Evolutionary conservation across 1,140 invertebrate genomes (phyloP), one percentile per base, ranked within the genome.

Genomic region (Catajapyx aquilonaris): DNA sequence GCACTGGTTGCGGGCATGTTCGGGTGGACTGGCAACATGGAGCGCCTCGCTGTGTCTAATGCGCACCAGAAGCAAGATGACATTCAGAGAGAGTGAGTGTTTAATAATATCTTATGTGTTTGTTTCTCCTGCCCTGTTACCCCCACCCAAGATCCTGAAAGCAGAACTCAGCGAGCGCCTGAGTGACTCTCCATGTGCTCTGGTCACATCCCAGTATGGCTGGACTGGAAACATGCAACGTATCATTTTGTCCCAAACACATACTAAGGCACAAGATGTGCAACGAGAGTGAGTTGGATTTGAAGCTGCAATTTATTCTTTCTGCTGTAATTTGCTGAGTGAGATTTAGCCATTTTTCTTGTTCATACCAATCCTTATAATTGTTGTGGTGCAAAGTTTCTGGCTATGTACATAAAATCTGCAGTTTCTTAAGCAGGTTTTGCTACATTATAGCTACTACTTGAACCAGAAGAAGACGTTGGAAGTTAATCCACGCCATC

Each of bases 21-120:
- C 56, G 90, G 90, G 37, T 93, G 88, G 90, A 95, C 91, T 46
- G 94, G 91, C 40, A 98, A 98, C 55, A 98, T 98, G 94, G 94
- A 98, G 59, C 69, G 93, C 37, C 68, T 98, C 34, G 90, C 90
- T 37, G 66, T 86, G 43, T 88, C 87, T 9, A 95, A 98, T 57
- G 90, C 94, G 15, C 94, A 97, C 60, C 87, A 93, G 50, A 97
- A 96, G 59, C 60, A 81, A 2, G 78, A 94, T 51, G 93, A 97
- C 66, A 72, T 85, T 9, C 81, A 87, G 46, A 74, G 81, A 52
- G 70, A 65, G 56, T 71, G 54, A 56, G 59, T 42, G 30, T 7
- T 25, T 10, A 13, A n/a, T n/a, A n/a, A n/a, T n/a, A n/a, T 37
- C 11, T 16, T 32, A 2, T 22, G 28, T 18, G 20, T 30, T 21